Conservation (phyloP, 2,797 vertebrate species). For the Lagorchestes hirsutus region DNA sequence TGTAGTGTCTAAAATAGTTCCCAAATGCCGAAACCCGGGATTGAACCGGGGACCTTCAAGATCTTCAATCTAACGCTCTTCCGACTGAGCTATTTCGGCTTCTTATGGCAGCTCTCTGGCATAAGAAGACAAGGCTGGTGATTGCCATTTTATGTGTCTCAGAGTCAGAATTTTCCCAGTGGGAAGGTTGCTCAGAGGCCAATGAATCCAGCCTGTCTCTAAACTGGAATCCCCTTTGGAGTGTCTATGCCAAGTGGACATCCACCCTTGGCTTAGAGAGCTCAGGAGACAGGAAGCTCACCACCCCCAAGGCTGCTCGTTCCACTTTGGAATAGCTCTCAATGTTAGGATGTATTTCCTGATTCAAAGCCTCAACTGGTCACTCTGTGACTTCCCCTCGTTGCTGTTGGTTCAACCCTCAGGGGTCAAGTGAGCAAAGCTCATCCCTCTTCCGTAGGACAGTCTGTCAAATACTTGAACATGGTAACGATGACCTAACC, state of each 20-base stretch:
- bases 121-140: neutral
- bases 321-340: neutral
- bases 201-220: neutral
- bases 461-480: neutral
- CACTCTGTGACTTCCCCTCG: neutral
- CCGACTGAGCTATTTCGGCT: slow-evolving; percentile 8
- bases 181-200: neutral
- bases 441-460: neutral
- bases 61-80: slow-evolving; percentile 14
- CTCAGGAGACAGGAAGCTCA: neutral
- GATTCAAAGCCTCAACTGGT: neutral
- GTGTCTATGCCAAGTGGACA: neutral
- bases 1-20: neutral
- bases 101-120: neutral
- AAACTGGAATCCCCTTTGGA: neutral
- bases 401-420: neutral
- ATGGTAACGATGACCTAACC: neutral
- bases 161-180: neutral
- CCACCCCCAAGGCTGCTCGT: neutral
- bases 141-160: neutral
- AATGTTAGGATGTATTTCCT: neutral
- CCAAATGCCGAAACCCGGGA: neutral
- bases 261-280: neutral
- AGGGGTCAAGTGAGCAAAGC: neutral
- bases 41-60: slow-evolving; percentile 6